Conservation (phyloP, 2,888 invertebrate genomes). For the Orchesella flavescens region DNA sequence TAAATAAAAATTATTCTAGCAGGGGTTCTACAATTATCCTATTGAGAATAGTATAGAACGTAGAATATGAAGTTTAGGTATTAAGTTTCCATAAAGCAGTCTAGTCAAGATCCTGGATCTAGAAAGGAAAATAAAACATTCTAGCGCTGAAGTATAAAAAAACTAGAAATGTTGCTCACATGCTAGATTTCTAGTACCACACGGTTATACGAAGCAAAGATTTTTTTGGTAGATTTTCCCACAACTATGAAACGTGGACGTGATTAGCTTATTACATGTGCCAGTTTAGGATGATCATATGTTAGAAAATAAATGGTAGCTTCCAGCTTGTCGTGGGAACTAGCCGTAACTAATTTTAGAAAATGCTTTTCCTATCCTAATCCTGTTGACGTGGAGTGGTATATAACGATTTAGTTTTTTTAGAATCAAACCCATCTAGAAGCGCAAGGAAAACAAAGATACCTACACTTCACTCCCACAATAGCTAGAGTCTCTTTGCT, state of each 20-base stretch:
- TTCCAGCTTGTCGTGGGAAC: constrained; percentile 38
- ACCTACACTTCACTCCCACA: too few species aligned
- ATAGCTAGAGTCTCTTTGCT: neutral
- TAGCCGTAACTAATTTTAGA: constrained; percentile 58
- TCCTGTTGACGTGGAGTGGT: neutral
- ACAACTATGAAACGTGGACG: neutral
- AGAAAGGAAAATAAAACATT: neutral
- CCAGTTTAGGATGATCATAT: neutral
- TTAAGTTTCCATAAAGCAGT: too few species aligned
- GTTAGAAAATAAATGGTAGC: neutral
- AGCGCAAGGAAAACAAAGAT: neutral
- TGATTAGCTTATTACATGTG: too few species aligned
- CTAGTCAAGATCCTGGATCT: too few species aligned
- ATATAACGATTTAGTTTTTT: neutral
- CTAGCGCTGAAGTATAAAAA: constrained; percentile 2
- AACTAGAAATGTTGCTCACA: constrained; percentile 25
- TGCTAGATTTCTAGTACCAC: constrained; percentile 27
- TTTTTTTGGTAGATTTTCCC: constrained; percentile 14
- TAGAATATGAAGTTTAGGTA: too few species aligned
- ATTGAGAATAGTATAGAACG: too few species aligned
- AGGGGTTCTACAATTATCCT: too few species aligned
- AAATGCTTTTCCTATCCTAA: neutral
- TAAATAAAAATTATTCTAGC: too few species aligned
- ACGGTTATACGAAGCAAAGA: neutral
- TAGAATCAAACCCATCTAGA: constrained; percentile 8